Conservation (phyloP, 2,113 vertebrate species). For the Thalassoma bifasciatum region DNA sequence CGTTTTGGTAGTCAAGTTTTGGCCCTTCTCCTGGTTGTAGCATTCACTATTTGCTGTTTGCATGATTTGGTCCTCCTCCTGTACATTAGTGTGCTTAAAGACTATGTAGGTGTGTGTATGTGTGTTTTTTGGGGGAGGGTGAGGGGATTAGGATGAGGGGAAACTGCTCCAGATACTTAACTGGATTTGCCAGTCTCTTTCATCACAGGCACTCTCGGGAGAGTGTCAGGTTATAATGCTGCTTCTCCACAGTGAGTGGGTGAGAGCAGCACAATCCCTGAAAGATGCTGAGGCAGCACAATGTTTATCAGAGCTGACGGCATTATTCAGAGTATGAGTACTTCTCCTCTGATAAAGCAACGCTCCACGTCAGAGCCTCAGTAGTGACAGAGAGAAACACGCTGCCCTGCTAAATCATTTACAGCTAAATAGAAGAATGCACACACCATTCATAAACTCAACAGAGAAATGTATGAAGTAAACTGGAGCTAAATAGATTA, state of each 20-base stretch:
- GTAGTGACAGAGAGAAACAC: slow-evolving; percentile 40
- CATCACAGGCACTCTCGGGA: slow-evolving; percentile 65
- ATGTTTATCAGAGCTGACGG: slow-evolving; percentile 80
- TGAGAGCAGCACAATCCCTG: slow-evolving; percentile 63
- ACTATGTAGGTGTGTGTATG: slow-evolving; percentile 21
- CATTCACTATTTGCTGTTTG: slow-evolving; percentile 27
- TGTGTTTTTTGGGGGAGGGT: background rate
- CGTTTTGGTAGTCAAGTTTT: slow-evolving; percentile 19
- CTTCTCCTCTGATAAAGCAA: slow-evolving; percentile 67
- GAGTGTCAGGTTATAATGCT: slow-evolving; percentile 67
- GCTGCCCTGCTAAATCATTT: slow-evolving; percentile 72
- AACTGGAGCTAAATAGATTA: slow-evolving; percentile 71
- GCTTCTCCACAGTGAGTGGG: slow-evolving; percentile 68
- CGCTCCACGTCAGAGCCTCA: slow-evolving; percentile 38
- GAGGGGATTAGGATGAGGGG: slow-evolving; percentile 72
- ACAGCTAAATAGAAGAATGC: slow-evolving; percentile 60
- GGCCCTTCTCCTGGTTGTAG: slow-evolving; percentile 13
- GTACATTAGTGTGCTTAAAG: slow-evolving; percentile 38
- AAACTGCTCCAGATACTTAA: slow-evolving; percentile 78
- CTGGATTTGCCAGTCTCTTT: slow-evolving; percentile 75
- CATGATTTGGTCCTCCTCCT: slow-evolving; percentile 48
- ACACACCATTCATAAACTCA: slow-evolving; percentile 65
- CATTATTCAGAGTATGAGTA: slow-evolving; percentile 73
- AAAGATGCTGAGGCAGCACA: slow-evolving; percentile 80
- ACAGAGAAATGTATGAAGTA: slow-evolving; percentile 57